phyloP scores from a whole-genome alignment of 2,113 vertebrate genomes.

The Festucalex cinctus region DNA sequence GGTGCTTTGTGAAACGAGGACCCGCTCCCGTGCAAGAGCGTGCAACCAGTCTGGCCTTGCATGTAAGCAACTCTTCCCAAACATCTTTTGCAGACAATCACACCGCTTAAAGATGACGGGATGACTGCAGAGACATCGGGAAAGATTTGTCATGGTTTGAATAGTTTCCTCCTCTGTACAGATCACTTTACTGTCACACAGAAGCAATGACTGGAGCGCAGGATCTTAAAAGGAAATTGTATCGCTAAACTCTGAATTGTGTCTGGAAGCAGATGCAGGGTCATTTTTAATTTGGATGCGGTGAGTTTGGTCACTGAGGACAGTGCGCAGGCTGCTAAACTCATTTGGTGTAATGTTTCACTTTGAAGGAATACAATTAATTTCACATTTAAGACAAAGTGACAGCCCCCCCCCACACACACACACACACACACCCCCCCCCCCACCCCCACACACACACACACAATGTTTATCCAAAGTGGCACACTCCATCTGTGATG shows the following conservation, averaged over 20 bases:
- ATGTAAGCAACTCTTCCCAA: conserved; percentile 53
- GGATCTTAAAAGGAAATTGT: conserved; percentile 15
- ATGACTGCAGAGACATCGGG: conserved; percentile 23
- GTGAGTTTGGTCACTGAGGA: conserved; percentile 36
- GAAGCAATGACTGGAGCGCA: conserved; percentile 10
- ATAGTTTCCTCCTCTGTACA: conserved; percentile 23
- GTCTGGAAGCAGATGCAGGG: conserved; percentile 19
- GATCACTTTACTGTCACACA: conserved; percentile 28
- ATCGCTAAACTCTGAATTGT: conserved; percentile 4
- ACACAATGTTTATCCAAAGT: not conserved
- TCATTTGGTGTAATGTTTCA: conserved; percentile 55
- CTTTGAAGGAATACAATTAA: conserved; percentile 39
- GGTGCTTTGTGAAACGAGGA: conserved; percentile 54
- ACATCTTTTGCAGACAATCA: conserved; percentile 38
- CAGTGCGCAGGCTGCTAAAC: conserved; percentile 46
- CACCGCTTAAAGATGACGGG: conserved; percentile 10
- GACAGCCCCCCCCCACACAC: conserved; percentile 33
- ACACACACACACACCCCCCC: conserved; percentile 11
- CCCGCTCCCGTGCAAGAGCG: conserved; percentile 51
- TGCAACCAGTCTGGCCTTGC: conserved; percentile 44
- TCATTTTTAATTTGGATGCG: conserved; percentile 23
- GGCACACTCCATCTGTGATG: conserved; percentile 1
- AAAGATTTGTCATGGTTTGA: conserved; percentile 12
- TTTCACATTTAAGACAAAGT: conserved; percentile 56
- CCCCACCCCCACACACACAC: conserved; percentile 6